phyloP scores from a whole-genome alignment of 1,140 invertebrate genomes.

The Portunus trituberculatus region DNA sequence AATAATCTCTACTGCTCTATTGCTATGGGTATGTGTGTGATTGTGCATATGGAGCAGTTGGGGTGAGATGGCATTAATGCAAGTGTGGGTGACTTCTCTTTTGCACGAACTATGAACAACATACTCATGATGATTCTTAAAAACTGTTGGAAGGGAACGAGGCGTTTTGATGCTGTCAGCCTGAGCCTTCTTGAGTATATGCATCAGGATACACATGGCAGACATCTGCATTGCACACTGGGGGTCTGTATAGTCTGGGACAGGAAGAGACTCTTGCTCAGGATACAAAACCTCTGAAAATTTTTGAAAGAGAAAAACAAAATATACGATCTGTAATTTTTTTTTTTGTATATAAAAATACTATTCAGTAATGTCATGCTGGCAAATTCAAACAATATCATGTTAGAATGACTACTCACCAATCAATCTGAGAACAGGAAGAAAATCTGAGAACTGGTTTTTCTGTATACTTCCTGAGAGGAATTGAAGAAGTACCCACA shows the following conservation, averaged over 20 bases:
- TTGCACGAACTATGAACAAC: not conserved
- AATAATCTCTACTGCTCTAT: no score
- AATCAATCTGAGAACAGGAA: constrained; percentile 76
- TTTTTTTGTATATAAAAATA: not conserved
- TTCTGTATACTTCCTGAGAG: constrained; percentile 98
- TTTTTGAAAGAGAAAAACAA: not conserved
- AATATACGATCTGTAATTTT: not conserved
- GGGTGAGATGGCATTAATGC: no score
- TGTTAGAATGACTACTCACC: constrained; percentile 43
- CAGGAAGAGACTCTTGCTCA: constrained; percentile 92
- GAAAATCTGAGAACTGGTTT: constrained; percentile 85
- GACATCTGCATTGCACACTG: constrained; percentile 94
- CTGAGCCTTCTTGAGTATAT: constrained; percentile 95
- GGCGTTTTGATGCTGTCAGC: constrained; percentile 88
- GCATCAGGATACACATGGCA: constrained; percentile 97
- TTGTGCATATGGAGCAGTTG: no score
- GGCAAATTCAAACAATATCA: not conserved
- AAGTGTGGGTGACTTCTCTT: no score
- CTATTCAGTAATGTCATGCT: not conserved
- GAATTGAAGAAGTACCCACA: constrained; percentile 98
- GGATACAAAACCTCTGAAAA: constrained; percentile 91
- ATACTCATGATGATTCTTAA: constrained; percentile 76
- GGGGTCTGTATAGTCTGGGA: constrained; percentile 93
- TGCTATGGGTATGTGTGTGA: no score
- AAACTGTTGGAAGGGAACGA: constrained; percentile 75